Evolutionary conservation across 2,797 vertebrate genomes (phyloP), one percentile per base, ranked within the genome.

Genomic region (Poecilia velifera): DNA sequence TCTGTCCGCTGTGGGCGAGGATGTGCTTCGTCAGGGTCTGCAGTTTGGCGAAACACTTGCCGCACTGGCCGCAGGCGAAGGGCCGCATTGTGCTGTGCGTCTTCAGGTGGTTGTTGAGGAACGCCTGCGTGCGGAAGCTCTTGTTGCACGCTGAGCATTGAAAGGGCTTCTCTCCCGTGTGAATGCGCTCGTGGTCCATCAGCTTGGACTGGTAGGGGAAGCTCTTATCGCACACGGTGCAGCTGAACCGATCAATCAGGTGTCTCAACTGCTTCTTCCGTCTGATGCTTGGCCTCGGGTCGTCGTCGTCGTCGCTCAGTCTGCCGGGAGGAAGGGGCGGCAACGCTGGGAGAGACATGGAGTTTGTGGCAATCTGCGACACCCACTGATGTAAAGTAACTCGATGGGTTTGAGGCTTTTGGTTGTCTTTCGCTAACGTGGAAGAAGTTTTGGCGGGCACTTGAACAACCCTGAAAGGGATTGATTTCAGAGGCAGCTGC

Each of bases 351-450:
- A 96, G 93, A 1, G 96, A 95, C 55, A 96, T 90, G 0, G 93
- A 90, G 79, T 96, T 96, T 0, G 92, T 89, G 45, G 95, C 95
- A 5, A 96, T 95, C 85, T 96, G 94, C 0, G 95, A 96, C 76
- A 96, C 94, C 96, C 96, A 96, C 85, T 96, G 95, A 77, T 96
- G 95, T 81, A 96, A 53, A 0, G 95, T 96, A 72, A 96, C 94
- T 8, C 95, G 87, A 36, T 94, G 92, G 25, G 95, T 93, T 43
- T 89, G 88, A 12, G 80, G 89, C 82, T 86, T 96, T 14, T 80
- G 89, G 16, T 85, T 77, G 1, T 93, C 90, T 77, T 89, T 91
- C 3, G 76, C 20, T 12, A 14, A 5, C 16, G 77, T 1, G n/a
- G 92, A n/a, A 3, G 46, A 12, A 0, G 47, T 28, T 87, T 92